Conservation (phyloP, 2,888 invertebrate species). For the Choreutis nemorana region DNA sequence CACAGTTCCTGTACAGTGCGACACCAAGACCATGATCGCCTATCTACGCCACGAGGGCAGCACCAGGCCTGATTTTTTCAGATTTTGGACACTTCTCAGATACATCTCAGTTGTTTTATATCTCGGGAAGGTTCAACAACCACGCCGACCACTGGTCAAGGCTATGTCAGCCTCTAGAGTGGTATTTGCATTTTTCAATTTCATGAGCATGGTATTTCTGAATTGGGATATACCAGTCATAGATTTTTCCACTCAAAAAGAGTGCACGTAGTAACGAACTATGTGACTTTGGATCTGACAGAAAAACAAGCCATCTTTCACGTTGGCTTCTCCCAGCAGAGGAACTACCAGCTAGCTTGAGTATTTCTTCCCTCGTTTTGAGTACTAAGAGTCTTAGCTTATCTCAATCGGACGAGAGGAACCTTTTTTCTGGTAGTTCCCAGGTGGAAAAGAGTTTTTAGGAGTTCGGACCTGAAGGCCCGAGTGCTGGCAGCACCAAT, state of each 20-base stretch:
- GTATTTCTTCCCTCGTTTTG: constrained; percentile 10
- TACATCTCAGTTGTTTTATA: background rate
- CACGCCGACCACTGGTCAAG: constrained; percentile 5
- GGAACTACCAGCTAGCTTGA: constrained; percentile 9
- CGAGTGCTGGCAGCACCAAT: constrained; percentile 3
- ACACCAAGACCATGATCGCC: constrained; percentile 5
- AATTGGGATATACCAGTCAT: constrained; percentile 5
- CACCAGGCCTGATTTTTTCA: constrained; percentile 1
- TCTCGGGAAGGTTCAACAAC: constrained; percentile 5
- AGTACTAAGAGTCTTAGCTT: constrained; percentile 7
- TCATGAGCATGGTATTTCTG: background rate
- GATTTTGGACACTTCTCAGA: background rate
- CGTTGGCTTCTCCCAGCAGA: constrained; percentile 6
- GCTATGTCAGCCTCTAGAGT: constrained; percentile 1
- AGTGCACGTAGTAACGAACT: constrained; percentile 8
- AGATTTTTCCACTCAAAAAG: constrained; percentile 6
- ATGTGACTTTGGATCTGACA: constrained; percentile 7
- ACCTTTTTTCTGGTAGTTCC: constrained; percentile 5
- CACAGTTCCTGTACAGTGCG: constrained; percentile 3
- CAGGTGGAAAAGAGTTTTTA: constrained; percentile 4
- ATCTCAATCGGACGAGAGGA: constrained; percentile 7
- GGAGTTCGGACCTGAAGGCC: constrained; percentile 2
- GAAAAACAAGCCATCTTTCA: constrained; percentile 5
- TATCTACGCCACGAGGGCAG: constrained; percentile 4
- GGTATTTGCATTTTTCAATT: constrained; percentile 1